Base-by-base conservation (phyloP, 2,888 invertebrate species). In the Sycophila texana region DNA sequence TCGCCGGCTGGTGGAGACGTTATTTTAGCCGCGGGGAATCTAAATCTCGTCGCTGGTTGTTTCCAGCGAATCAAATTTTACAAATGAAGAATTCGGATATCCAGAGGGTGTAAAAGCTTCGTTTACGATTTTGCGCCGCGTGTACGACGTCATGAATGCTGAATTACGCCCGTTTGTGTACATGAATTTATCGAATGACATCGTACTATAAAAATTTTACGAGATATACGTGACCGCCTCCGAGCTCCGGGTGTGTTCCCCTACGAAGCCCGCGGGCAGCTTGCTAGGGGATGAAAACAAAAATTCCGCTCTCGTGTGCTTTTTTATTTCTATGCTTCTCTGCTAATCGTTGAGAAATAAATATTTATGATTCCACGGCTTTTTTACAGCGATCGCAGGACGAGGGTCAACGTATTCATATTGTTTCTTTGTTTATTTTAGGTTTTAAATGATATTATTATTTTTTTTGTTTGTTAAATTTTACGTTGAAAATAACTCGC, bases 101-200 rank as follows among this genome's bases (percentile, higher is more conserved):
- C 68, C 67, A 60, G 57, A 30, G 47, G 18, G 47, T 58, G 47
- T 77, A 77, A 77, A 77, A 60, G 53, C 22, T 30, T 57, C 77
- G 68, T 74, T 74, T 79, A 79, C 70, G 70, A 79, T 70, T 74
- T 77, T 20, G 26, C 53, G 30, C 39, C 53, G 20, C 55, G 49
- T 4, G 71, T 26, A 66, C 51, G 30, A 53, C 30, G 74, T 49
- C 58, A 65, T 71, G 70, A 63, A 79, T 79, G 70, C 57, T 70
- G 65, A 74, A 79, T 79, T 70, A 79, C 63, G 49, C 51, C 16
- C 55, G 18, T 63, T 78, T 65, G 63, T 78, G 68, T 65, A 79
- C 70, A 74, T 58, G 74, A 74, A 79, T 79, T 79, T 65, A 79
- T 74, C 67, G 68, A 79, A 74, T 74, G 63, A 74, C 74, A 74